These are phyloP conservation scores for Melanotaenia parkinsoni DNA, from an alignment of 2,797 vertebrate species.

Conservation along the genomic window DNA sequence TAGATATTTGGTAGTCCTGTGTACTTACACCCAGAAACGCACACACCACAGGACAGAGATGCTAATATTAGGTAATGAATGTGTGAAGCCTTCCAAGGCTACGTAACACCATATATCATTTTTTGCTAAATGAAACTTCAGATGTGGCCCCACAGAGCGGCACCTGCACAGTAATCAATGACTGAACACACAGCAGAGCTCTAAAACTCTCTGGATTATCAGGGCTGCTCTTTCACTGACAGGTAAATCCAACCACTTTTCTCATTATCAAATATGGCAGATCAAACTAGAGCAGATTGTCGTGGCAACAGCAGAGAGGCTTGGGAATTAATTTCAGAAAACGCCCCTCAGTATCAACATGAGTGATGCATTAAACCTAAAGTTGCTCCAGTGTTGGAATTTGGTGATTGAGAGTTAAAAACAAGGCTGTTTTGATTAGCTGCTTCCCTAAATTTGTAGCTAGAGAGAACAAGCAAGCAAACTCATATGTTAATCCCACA, in stretches of 20 bases:
- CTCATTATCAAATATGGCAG: constrained; percentile 51
- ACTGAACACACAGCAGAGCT: constrained; percentile 68
- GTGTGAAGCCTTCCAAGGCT: constrained; percentile 71
- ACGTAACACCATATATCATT: constrained; percentile 74
- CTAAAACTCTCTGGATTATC: constrained; percentile 59
- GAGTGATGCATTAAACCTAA: constrained; percentile 36
- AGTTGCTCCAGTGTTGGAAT: constrained; percentile 11
- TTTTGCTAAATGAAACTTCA: constrained; percentile 78
- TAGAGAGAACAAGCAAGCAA: neutral
- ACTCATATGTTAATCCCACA: neutral
- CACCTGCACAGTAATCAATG: constrained; percentile 66
- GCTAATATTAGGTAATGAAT: constrained; percentile 78
- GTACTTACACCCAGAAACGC: constrained; percentile 30
- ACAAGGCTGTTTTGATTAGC: neutral
- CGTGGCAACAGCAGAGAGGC: constrained; percentile 29
- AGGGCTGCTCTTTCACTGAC: constrained; percentile 42
- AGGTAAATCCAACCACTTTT: constrained; percentile 37
- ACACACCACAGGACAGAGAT: constrained; percentile 50
- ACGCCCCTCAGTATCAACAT: constrained; percentile 19
- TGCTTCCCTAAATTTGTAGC: neutral
- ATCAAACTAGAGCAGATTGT: constrained; percentile 36
- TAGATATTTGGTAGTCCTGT: constrained; percentile 17
- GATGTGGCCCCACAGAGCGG: constrained; percentile 53
- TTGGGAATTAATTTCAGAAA: constrained; percentile 45
- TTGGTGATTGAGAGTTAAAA: constrained; percentile 11